These are phyloP conservation scores for Xiphorhynchus erythropygius DNA, from an alignment of 2,797 vertebrate species.

Conservation along the genomic window DNA sequence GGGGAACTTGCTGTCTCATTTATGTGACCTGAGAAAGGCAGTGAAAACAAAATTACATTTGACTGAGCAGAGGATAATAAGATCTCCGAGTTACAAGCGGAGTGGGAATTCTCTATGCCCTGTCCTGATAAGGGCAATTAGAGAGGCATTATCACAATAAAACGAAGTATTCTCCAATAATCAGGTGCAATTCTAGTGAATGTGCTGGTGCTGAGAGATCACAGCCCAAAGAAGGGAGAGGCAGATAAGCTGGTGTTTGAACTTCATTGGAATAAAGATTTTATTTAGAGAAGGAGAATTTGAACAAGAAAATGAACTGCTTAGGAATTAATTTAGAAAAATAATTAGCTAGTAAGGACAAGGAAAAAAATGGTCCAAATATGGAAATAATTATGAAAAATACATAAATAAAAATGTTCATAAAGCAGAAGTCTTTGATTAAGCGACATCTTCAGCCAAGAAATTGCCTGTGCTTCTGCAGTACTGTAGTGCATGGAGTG, in stretches of 20 bases:
- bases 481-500: not conserved
- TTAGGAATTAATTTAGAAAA: not conserved
- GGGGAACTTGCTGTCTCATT: conserved; percentile 10
- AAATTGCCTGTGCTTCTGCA: not conserved
- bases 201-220: not conserved
- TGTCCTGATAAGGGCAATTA: conserved; percentile 71
- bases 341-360: not conserved
- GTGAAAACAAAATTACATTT: conserved; percentile 57
- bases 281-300: not conserved
- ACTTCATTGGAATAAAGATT: not conserved
- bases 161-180: conserved; percentile 47
- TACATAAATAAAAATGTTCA: not conserved
- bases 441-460: not conserved
- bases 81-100: conserved; percentile 40
- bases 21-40: conserved; percentile 45
- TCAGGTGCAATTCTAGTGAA: conserved; percentile 9
- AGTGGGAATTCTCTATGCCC: conserved; percentile 40
- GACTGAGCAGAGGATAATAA: conserved; percentile 61
- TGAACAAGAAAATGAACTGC: not conserved
- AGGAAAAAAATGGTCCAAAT: not conserved
- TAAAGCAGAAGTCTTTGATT: not conserved
- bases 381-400: not conserved
- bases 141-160: conserved; percentile 55
- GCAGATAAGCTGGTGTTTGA: not conserved
- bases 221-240: not conserved